A percentile compares a stretch with the other conserved stretches of the same genome.
Conservation (phyloP, 1,140 invertebrate species). For the Pinna nobilis region DNA sequence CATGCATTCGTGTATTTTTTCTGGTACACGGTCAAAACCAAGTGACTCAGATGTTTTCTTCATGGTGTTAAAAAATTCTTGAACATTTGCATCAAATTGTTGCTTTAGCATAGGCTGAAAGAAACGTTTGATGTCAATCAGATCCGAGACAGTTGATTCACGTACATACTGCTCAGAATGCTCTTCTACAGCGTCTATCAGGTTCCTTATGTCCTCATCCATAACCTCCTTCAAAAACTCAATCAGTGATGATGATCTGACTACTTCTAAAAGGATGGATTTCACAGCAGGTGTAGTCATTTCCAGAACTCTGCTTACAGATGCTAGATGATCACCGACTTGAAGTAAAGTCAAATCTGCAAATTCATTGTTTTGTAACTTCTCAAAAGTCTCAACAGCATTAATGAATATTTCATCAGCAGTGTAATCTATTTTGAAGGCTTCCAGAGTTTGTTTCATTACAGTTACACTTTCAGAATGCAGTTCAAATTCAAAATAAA, state of each 20-base stretch:
- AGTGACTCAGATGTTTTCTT: constrained; percentile 14
- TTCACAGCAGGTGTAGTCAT: constrained; percentile 13
- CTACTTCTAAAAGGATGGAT: constrained; percentile 41
- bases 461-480: not conserved
- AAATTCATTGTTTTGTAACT: not conserved
- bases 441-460: constrained; percentile 6
- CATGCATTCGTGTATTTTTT: constrained; percentile 47
- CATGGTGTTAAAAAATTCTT: constrained; percentile 21
- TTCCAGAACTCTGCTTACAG: constrained; percentile 3
- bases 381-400: constrained; percentile 19
- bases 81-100: not conserved
- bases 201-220: constrained; percentile 54
- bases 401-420: not conserved
- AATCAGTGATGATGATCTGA: constrained; percentile 35
- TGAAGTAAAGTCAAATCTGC: constrained; percentile 16
- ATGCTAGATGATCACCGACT: constrained; percentile 12
- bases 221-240: constrained; percentile 46
- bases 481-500: constrained; percentile 6
- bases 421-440: constrained; percentile 6
- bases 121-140: constrained; percentile 54
- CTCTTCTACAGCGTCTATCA: constrained; percentile 63
- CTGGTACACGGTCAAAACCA: constrained; percentile 32
- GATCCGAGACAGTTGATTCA: constrained; percentile 53
- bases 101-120: constrained; percentile 40
- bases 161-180: constrained; percentile 55